A percentile compares a stretch with the other conserved stretches of the same genome.
These are phyloP conservation scores for Epinephelus cyanopodus DNA, from an alignment of 2,113 vertebrate species.

Conservation along the genomic window DNA sequence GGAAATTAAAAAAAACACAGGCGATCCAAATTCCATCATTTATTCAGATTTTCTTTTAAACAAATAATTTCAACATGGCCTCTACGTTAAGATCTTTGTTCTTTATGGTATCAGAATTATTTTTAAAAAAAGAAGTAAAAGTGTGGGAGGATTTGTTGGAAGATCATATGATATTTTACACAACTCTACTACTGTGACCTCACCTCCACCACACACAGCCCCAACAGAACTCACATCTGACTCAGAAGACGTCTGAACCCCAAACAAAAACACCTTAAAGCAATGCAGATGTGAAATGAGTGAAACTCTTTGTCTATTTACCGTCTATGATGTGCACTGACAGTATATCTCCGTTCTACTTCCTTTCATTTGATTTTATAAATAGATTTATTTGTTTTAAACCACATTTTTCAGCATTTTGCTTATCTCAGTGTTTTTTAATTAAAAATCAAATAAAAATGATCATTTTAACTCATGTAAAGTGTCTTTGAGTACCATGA, in stretches of 20 bases:
- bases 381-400: background rate
- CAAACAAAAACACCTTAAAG: too few relatives aligned
- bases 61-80: background rate
- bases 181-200: too few relatives aligned
- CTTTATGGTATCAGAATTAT: background rate
- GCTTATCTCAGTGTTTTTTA: background rate
- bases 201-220: too few relatives aligned
- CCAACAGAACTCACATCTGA: too few relatives aligned
- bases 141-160: too few relatives aligned
- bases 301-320: conserved; percentile 32
- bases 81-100: background rate
- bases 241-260: too few relatives aligned
- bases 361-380: background rate
- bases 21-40: background rate
- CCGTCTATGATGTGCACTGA: conserved; percentile 1
- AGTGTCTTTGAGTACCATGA: too few relatives aligned
- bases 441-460: conserved; percentile 1
- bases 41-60: background rate
- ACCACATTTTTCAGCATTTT: background rate
- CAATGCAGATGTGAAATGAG: background rate
- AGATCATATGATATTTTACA: too few relatives aligned
- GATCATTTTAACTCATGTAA: too few relatives aligned
- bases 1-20: background rate
- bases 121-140: too few relatives aligned
- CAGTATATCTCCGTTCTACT: background rate